Conservation (phyloP, 2,888 invertebrate species). For the Rhingia rostrata region DNA sequence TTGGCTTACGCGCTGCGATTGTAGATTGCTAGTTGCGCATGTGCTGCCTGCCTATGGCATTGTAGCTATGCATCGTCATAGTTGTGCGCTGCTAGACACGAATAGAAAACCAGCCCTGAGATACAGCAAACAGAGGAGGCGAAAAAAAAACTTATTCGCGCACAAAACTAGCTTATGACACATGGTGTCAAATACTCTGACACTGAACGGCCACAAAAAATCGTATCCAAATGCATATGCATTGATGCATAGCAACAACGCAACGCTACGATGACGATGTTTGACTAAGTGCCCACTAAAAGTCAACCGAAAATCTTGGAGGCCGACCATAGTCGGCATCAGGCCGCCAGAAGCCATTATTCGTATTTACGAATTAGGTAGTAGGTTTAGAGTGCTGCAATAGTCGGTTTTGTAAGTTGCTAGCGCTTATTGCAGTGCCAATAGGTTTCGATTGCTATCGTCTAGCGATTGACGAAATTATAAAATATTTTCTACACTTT, state of each 20-base stretch:
- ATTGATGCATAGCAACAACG: slow-evolving; percentile 1
- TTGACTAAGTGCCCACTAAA: slow-evolving; percentile 60
- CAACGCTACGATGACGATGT: slow-evolving; percentile 41
- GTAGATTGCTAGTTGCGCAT: not conserved
- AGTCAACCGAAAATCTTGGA: slow-evolving; percentile 43
- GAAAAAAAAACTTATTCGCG: not conserved
- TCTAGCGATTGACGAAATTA: slow-evolving; percentile 46
- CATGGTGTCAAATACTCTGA: slow-evolving; percentile 55
- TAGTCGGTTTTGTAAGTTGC: not conserved
- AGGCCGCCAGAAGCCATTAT: slow-evolving; percentile 39
- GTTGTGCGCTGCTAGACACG: slow-evolving; percentile 16
- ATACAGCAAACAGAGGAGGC: not conserved
- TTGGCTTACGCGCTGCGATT: slow-evolving; percentile 28
- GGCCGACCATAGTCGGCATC: slow-evolving; percentile 28
- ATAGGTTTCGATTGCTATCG: slow-evolving; percentile 27
- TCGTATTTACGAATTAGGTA: slow-evolving; percentile 32
- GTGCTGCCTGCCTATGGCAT: slow-evolving; percentile 12
- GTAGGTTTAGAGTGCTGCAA: slow-evolving; percentile 20
- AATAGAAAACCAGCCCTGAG: not conserved
- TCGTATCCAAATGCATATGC: slow-evolving; percentile 3
- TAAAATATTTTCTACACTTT: slow-evolving; percentile 34
- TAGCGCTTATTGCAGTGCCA: slow-evolving; percentile 2
- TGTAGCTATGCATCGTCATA: slow-evolving; percentile 38
- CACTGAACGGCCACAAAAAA: slow-evolving; percentile 39
- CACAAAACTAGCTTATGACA: slow-evolving; percentile 56